Base-by-base conservation (phyloP, 2,888 invertebrate species). In the Alentia gelatinosa region DNA sequence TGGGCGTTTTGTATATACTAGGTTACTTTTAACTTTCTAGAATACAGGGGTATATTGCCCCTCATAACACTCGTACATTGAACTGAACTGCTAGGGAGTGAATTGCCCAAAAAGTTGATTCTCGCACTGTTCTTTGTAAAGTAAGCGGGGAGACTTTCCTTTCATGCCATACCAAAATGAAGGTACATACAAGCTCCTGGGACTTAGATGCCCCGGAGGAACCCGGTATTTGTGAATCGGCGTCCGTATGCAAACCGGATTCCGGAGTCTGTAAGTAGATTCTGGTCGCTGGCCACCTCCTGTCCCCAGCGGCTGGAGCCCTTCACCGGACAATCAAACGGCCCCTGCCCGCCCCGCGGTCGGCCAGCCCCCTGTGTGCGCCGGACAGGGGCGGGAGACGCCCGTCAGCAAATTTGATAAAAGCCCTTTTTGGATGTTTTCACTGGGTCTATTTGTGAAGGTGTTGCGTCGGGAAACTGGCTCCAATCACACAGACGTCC, bases 331-430 rank as follows among this genome's bases (percentile, higher is more conserved):
- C 68, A 68, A 68, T 68, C 68, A 9, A 68, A 68, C 68, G 26
- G 33, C 68, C 1, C 1, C 33, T 26, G 47, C 30, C 26, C 12
- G 68, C 23, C 68, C 68, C n/a, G 26, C 68, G 12, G 47, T 12
- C 68, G 0, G 4, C 68, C 3, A 68, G 4, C 68, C 33, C 47
- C 30, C 30, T 68, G 26, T 68, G 68, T 19, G 4, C 68, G 68
- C 68, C 68, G n/a, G 30, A 30, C 56, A 68, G 68, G 68, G 68
- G 30, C n/a, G 30, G 68, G 68, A n/a, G n/a, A n/a, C n/a, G 68
- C 23, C 68, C 68, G 68, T 68, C 68, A 12, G 68, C n/a, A n/a
- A 63, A 68, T 68, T 68, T 68, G 33, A 68, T 68, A 68, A 68
- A 68, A 15, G 33, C 68, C 68, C 68, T 30, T 68, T 68, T 68